These are phyloP conservation scores for Stenodera caucasica DNA, from an alignment of 2,888 invertebrate species.

Conservation along the genomic window DNA sequence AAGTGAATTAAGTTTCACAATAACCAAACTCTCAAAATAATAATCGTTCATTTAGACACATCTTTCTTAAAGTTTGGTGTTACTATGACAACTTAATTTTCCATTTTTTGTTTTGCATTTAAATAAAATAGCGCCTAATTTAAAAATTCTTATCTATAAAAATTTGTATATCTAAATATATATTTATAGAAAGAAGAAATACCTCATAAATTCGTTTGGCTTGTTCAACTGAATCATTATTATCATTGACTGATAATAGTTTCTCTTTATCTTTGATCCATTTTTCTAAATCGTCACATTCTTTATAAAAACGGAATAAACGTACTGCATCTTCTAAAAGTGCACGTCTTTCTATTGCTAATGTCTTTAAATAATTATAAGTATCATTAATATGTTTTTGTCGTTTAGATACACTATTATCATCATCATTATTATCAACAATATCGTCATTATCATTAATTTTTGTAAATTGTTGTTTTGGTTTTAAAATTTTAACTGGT, in stretches of 20 bases:
- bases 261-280: slow-evolving; percentile 97
- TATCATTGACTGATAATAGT: slow-evolving; percentile 79
- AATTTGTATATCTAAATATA: too few relatives aligned
- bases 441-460: background rate
- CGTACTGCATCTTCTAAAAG: slow-evolving; percentile 90
- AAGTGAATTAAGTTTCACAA: too few relatives aligned
- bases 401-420: slow-evolving; percentile 78
- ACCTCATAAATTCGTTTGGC: slow-evolving; percentile 94
- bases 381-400: slow-evolving; percentile 78
- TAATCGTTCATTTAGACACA: too few relatives aligned
- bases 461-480: slow-evolving; percentile 40
- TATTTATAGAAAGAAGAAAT: too few relatives aligned
- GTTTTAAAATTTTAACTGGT: slow-evolving; percentile 66
- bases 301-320: slow-evolving; percentile 90
- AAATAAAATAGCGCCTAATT: too few relatives aligned
- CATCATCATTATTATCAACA: slow-evolving; percentile 59
- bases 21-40: too few relatives aligned
- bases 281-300: slow-evolving; percentile 96
- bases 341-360: slow-evolving; percentile 78
- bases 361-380: slow-evolving; percentile 78
- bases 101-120: too few relatives aligned
- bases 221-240: slow-evolving; percentile 85
- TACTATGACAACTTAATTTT: too few relatives aligned
- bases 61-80: too few relatives aligned
- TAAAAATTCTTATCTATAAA: too few relatives aligned